Base-by-base conservation (phyloP, 1,140 invertebrate species). In the Tribolium madens region DNA sequence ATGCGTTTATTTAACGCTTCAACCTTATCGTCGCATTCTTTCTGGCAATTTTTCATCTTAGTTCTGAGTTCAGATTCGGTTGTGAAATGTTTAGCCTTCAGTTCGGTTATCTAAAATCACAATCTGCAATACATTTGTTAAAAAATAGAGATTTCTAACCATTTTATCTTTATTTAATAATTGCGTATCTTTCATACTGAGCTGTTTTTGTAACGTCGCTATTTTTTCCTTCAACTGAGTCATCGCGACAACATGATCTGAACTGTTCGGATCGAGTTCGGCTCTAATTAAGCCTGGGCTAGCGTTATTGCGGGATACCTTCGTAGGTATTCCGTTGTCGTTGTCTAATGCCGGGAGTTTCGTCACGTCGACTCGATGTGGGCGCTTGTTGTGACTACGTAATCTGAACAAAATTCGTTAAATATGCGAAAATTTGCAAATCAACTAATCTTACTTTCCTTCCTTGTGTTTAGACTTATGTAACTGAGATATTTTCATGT, bases 161-260 rank as follows among this genome's bases (percentile, higher is more conserved):
- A 93, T 91, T 90, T 95, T 96, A 83, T 98, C 97, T 88, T 97
- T 98, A 53, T 93, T 89, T 15, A 98, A 86, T 53, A 98, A 87
- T 81, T 95, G 93, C 70, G 91, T 90, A 86, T 98, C 96, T 87
- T 98, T 98, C 76, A 91, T 89, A 69, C 88, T 87, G 1, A 98
- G 88, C 82, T 96, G 94, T 85, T 97, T 97, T 85, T 98, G 94
- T n/a, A 98, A 87, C 83, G 92, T 93, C 31, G 96, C 95, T 79
- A 98, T 97, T 83, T 97, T 94, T 86, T 98, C 97, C 84, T 95
- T 95, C 0, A 99, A 89, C 85, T 97, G 95, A 10, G 96, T 97
- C 85, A 98, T 95, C 0, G 95, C 95, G 6, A 97, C 95, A 15
- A 98, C 93, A 84, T 98, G 96, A 86, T 98, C 97, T 0, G 95